These are phyloP conservation scores for Tychaedon coryphoeus DNA, from an alignment of 2,113 vertebrate genomes.

Conservation along the genomic window DNA sequence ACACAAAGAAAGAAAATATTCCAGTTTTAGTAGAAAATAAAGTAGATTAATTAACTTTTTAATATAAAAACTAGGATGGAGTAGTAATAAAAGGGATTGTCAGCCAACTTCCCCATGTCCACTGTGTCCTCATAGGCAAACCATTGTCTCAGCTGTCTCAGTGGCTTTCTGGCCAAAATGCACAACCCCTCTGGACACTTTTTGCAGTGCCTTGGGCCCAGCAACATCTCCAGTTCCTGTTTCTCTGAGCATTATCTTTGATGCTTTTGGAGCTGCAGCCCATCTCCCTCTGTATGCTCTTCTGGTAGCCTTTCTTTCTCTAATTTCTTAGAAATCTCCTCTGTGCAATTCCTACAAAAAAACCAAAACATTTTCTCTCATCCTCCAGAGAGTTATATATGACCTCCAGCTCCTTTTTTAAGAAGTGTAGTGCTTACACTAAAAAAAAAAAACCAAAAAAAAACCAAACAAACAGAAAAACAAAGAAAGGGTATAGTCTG, in stretches of 20 bases:
- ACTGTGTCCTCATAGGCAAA: accelerated
- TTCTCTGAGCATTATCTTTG: not conserved
- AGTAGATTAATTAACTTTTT: not conserved
- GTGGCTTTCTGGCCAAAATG: not conserved
- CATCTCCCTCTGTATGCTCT: not conserved
- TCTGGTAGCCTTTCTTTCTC: not conserved
- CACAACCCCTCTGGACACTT: not conserved
- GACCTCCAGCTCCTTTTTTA: not conserved
- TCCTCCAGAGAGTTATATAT: not conserved
- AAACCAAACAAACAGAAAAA: not conserved
- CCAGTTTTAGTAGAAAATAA: not conserved
- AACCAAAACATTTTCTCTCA: not conserved
- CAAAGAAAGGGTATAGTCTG: not conserved
- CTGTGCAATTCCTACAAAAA: not conserved
- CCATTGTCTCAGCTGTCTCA: not conserved
- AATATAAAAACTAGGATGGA: not conserved
- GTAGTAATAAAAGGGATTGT: not conserved
- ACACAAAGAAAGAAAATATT: not conserved
- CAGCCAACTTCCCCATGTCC: not conserved
- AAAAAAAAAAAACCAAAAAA: not conserved
- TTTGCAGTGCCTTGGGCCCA: not conserved
- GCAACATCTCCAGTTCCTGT: not conserved
- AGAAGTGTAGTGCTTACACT: not conserved
- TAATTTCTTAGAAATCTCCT: not conserved
- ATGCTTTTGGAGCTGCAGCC: not conserved